A percentile compares a stretch with the other conserved stretches of the same genome.
Conservation (phyloP, 2,888 invertebrate genomes). For the Lycocerus yunnanus region DNA sequence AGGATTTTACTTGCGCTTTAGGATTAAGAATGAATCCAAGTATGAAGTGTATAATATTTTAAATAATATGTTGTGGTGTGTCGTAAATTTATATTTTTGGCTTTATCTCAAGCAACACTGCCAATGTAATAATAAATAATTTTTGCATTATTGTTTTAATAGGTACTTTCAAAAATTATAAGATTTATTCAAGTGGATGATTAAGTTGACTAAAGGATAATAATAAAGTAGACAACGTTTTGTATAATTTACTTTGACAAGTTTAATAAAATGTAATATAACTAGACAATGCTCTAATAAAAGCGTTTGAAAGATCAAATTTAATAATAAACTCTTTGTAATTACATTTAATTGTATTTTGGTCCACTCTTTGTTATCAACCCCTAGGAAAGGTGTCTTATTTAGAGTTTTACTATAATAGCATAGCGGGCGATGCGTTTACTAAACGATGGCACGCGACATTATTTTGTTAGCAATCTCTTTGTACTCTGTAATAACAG, state of each 20-base stretch:
- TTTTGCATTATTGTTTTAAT: background rate
- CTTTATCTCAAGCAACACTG: background rate
- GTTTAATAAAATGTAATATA: background rate
- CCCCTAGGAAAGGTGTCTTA: slow-evolving; percentile 19
- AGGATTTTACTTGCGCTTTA: slow-evolving; percentile 64
- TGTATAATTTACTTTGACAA: background rate
- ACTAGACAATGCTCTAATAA: background rate
- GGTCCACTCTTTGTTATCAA: slow-evolving; percentile 20
- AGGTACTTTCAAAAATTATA: background rate
- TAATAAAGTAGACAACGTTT: background rate
- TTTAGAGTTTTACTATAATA: slow-evolving; percentile 13
- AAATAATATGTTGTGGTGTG: background rate
- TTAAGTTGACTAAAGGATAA: background rate
- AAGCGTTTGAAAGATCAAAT: slow-evolving; percentile 9
- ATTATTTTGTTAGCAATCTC: slow-evolving; percentile 25
- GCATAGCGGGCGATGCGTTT: slow-evolving; percentile 22
- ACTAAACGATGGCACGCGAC: slow-evolving; percentile 28
- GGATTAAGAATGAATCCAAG: slow-evolving; percentile 66
- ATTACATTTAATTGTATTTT: slow-evolving; percentile 23
- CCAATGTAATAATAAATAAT: background rate
- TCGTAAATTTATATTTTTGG: background rate
- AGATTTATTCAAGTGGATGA: background rate
- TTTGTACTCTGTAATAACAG: slow-evolving; percentile 15
- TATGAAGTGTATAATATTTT: slow-evolving; percentile 58
- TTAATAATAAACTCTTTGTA: slow-evolving; percentile 24